Evolutionary conservation across 35 echinoderm and acorn worm genomes (phyloP), one percentile per base, ranked within the genome.

Genomic region (Apostichopus japonicus): DNA sequence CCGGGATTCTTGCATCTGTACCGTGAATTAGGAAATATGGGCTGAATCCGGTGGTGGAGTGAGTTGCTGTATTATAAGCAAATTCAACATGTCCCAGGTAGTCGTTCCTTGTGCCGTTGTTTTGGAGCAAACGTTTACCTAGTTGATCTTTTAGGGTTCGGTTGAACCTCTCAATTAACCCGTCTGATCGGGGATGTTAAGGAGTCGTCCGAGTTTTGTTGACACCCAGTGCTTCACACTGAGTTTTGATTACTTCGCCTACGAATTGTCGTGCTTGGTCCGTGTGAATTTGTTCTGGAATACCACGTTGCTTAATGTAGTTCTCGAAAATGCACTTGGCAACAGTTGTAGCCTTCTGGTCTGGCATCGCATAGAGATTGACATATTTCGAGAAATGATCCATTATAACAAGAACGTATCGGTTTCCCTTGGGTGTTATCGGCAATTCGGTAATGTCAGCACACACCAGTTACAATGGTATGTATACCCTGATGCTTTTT

Each of bases 231-330:
- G 56, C 8, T 55, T 58, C n/a, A 56, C 94, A 95, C 6, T 93
- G 83, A 23, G 24, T 16, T 0, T 16, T 51, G 5, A 95, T 21
- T 1, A 93, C 52, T 58, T 84, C 77, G 24, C 90, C n/a, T 67
- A 93, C 84, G 57, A 95, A 95, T 27, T 95, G 90, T 1, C 83
- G 9, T 27, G 91, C 84, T 61, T 95, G 94, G 24, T 95, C 94
- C 6, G 77, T 92, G 84, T 95, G 94, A 0, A 95, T 63, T 56
- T 56, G 44, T 52, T 92, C 90, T 8, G 94, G 94, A 23, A 95
- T 70, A 1, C 94, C 90, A 56, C 92, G 90, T 53, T 94, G 56
- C 19, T 65, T 71, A 23, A 94, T 84, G 33, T 91, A 94, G 6
- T 92, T 25, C 77, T 95, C 83, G 17, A 72, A 72, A 72, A 72